A percentile compares a stretch with the other conserved stretches of the same genome.
These are phyloP conservation scores for Drosophila pseudoobscura DNA, from an alignment of 1,140 invertebrate species.

Conservation along the genomic window DNA sequence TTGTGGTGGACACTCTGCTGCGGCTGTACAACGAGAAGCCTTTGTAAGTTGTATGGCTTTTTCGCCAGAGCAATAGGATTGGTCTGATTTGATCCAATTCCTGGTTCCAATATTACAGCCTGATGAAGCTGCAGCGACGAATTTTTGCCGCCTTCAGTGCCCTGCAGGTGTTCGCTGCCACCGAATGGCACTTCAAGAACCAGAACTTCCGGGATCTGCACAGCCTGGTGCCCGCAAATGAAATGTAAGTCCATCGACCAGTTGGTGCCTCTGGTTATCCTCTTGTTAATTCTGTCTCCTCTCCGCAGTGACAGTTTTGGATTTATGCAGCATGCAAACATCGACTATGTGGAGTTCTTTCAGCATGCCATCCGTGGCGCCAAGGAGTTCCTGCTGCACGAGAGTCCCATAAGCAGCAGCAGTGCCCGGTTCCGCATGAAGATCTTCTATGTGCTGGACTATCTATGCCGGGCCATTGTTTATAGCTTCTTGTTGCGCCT, in stretches of 20 bases:
- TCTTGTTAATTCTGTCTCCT: background rate
- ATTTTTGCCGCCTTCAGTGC: constrained; percentile 90
- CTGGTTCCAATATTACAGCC: constrained; percentile 83
- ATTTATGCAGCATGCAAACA: constrained; percentile 81
- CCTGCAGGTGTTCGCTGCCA: constrained; percentile 90
- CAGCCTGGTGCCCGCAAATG: constrained; percentile 85
- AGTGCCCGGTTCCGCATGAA: constrained; percentile 57
- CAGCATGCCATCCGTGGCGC: constrained; percentile 85
- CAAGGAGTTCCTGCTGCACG: constrained; percentile 85
- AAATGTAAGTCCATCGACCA: constrained; percentile 83
- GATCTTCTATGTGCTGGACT: constrained; percentile 64
- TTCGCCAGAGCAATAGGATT: too few relatives aligned
- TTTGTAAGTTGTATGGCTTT: constrained; percentile 86
- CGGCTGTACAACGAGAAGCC: constrained; percentile 87
- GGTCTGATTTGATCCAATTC: too few relatives aligned
- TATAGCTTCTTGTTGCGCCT: constrained; percentile 54
- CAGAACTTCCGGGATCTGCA: constrained; percentile 88
- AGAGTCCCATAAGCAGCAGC: constrained; percentile 84
- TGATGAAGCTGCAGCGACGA: constrained; percentile 90
- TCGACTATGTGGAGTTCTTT: constrained; percentile 84
- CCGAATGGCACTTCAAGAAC: constrained; percentile 93
- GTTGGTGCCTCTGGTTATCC: too few relatives aligned
- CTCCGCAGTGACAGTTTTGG: constrained; percentile 52
- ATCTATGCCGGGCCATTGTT: constrained; percentile 43
- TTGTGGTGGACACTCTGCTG: constrained; percentile 66